A percentile compares a stretch with the other conserved stretches of the same genome.
Conservation (phyloP, 2,113 vertebrate genomes). For the Chaenogobius annularis region DNA sequence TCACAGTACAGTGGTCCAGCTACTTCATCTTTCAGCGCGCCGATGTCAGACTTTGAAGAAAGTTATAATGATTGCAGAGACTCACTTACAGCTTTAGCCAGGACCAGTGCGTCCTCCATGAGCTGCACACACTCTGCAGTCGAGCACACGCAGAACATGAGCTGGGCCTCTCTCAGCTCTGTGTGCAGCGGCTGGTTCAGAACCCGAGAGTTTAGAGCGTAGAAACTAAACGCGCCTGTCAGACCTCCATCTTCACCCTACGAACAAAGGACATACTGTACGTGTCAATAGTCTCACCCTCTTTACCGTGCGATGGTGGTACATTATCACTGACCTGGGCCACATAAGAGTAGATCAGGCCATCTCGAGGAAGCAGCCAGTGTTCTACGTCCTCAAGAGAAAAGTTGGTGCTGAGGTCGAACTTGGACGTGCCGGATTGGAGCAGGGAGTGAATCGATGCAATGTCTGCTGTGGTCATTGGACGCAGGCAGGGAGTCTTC, state of each 20-base stretch:
- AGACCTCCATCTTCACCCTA: constrained; percentile 81
- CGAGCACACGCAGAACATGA: constrained; percentile 84
- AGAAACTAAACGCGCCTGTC: constrained; percentile 93
- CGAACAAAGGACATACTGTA: not conserved
- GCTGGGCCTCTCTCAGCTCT: constrained; percentile 87
- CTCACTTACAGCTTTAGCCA: constrained; percentile 89
- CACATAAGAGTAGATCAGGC: constrained; percentile 91
- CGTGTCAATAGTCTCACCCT: not conserved
- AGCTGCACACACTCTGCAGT: constrained; percentile 83
- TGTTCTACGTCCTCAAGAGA: constrained; percentile 87
- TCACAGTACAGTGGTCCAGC: not conserved
- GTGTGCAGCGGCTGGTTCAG: constrained; percentile 90
- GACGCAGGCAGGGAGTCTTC: constrained; percentile 83
- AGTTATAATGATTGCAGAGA: not conserved
- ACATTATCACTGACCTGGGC: constrained; percentile 84
- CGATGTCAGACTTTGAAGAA: not conserved
- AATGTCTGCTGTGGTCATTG: constrained; percentile 84
- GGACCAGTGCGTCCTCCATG: constrained; percentile 87
- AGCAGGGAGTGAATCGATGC: constrained; percentile 80
- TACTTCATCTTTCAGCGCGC: not conserved
- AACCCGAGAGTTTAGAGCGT: constrained; percentile 83
- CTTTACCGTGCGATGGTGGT: not conserved
- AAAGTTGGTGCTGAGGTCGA: constrained; percentile 83
- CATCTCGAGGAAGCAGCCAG: constrained; percentile 89
- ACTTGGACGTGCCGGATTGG: constrained; percentile 79